These are phyloP conservation scores for Entosphenus tridentatus DNA, from an alignment of 2,113 vertebrate species.

Conservation along the genomic window DNA sequence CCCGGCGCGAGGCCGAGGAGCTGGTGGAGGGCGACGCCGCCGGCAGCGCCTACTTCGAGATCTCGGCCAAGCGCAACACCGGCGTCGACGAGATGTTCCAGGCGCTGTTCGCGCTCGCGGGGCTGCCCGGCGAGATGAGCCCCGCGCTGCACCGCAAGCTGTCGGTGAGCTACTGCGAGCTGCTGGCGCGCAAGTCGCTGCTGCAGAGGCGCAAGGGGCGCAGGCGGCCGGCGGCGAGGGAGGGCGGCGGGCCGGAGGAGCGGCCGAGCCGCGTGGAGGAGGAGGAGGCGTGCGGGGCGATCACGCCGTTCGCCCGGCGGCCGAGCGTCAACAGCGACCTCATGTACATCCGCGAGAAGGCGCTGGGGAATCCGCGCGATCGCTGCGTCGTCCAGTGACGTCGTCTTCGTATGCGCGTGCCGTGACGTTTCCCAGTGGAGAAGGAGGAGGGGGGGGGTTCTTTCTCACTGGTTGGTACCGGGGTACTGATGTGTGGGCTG, in stretches of 20 bases:
- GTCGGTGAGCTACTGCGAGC: conserved; percentile 15
- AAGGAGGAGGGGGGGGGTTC: too few relatives aligned
- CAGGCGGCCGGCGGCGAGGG: conserved; percentile 35
- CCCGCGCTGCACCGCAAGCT: conserved; percentile 79
- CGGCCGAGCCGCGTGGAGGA: conserved; percentile 25
- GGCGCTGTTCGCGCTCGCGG: conserved; percentile 68
- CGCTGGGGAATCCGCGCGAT: conserved; percentile 63
- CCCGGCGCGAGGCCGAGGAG: too few relatives aligned
- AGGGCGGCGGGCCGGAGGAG: conserved; percentile 12
- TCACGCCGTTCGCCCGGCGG: conserved; percentile 66
- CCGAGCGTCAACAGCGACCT: conserved; percentile 96
- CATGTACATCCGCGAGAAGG: conserved; percentile 83
- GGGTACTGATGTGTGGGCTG: too few relatives aligned
- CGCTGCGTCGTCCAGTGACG: conserved; percentile 36
- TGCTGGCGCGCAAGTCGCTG: too few relatives aligned
- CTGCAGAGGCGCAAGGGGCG: too few relatives aligned
- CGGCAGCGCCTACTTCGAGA: conserved; percentile 54
- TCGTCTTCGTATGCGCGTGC: too few relatives aligned
- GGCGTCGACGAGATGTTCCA: conserved; percentile 88
- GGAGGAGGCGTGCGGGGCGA: conserved; percentile 47
- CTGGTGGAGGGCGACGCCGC: too few relatives aligned
- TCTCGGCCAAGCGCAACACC: conserved; percentile 85
- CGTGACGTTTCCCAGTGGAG: too few relatives aligned
- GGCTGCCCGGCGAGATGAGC: conserved; percentile 88
- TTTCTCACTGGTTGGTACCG: too few relatives aligned